These are phyloP conservation scores for Odontamblyopus lacepedii DNA, from an alignment of 2,797 vertebrate species.

Conservation along the genomic window DNA sequence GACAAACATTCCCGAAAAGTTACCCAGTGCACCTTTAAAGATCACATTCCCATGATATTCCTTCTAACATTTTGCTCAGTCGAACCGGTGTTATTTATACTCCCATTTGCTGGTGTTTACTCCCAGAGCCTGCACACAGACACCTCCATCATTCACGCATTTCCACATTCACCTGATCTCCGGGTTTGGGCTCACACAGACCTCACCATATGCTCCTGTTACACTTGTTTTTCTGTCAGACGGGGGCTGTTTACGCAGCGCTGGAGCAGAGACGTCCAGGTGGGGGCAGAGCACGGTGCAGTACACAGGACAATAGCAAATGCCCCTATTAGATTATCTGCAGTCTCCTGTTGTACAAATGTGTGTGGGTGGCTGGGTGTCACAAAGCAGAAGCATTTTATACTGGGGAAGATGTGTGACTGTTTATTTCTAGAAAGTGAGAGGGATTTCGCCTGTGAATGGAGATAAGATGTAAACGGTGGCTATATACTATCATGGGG, in stretches of 20 bases:
- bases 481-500: neutral
- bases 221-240: conserved; percentile 69
- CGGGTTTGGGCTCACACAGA: conserved; percentile 50
- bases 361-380: conserved; percentile 32
- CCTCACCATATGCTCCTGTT: conserved; percentile 75
- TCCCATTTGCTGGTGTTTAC: conserved; percentile 17
- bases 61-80: conserved; percentile 19
- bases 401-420: neutral
- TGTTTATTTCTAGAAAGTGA: neutral
- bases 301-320: conserved; percentile 63
- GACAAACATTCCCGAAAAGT: neutral
- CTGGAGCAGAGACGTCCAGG: conserved; percentile 34
- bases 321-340: conserved; percentile 74
- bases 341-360: conserved; percentile 52
- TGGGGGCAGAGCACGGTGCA: conserved; percentile 23
- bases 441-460: neutral
- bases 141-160: conserved; percentile 25
- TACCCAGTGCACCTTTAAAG: neutral
- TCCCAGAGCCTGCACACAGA: conserved; percentile 17
- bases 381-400: neutral
- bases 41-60: neutral
- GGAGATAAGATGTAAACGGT: neutral
- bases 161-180: conserved; percentile 18
- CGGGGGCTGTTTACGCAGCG: conserved; percentile 72
- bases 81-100: conserved; percentile 34